Base-by-base conservation (phyloP, 2,113 vertebrate species). In the Amphiprion percula region DNA sequence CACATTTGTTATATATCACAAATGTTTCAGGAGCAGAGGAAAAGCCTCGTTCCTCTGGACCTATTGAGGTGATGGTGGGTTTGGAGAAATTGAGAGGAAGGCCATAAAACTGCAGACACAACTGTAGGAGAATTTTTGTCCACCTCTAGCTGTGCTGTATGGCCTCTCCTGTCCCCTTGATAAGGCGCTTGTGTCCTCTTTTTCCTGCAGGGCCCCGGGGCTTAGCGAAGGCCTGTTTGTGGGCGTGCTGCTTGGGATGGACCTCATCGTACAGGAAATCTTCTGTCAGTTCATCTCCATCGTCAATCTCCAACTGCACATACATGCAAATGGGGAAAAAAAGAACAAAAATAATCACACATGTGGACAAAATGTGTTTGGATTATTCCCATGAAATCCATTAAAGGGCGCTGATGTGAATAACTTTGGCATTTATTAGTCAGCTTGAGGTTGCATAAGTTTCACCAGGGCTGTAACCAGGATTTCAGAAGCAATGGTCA, bases 231-330 rank as follows among this genome's bases (percentile, higher is more conserved):
- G 97, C 97, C 94, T 98, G 97, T 87, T 95, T 97, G 94, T 97
- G 97, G 76, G 97, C 96, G 0, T 98, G 97, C 66, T 98, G 97
- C 88, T 98, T 98, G 76, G 98, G 98, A 87, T 99, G 98, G 79
- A 99, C 97, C 90, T 99, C 98, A 0, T 99, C 97, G 0, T 99
- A 98, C 80, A 99, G 95, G 90, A 98, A 98, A 44, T 97, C 95
- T 0, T 96, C 96, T 0, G 98, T 99, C 92, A 99, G 95, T 85
- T 99, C 98, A 0, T 96, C 95, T 2, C 98, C 98, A 0, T 97
- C 93, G 0, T 97, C 98, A 0, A 99, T 98, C 94, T 99, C 98
- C 0, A 99, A 90, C 98, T 99, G 93, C 12, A 0, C 10, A 59
- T 0, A 68, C 10, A 81, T 19, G 69, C 5, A 47, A 3, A 30